Evolutionary conservation across 1,140 invertebrate species (phyloP).

Genomic region (Plectrocnemia conspersa): DNA sequence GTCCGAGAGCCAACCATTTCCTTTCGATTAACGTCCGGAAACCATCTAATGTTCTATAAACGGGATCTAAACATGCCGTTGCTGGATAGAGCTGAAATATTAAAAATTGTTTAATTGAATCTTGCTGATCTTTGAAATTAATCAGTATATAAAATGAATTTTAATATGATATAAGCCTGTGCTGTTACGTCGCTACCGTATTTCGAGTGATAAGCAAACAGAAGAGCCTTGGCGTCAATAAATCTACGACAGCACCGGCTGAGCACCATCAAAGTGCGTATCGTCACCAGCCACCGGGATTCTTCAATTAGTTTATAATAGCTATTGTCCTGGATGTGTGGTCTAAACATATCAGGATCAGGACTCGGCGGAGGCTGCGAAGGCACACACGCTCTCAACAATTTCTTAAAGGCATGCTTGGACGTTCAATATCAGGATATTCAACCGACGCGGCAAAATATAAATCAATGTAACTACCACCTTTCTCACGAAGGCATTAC

Average conservation of each 20-base stretch:
- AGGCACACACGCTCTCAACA: constrained; percentile 90
- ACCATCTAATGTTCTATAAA: constrained; percentile 95
- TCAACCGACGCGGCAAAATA: constrained; percentile 93
- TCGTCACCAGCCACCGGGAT: constrained; percentile 89
- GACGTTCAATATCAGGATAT: constrained; percentile 88
- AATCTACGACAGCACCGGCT: constrained; percentile 88
- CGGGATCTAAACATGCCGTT: constrained; percentile 94
- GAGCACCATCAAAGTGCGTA: constrained; percentile 84
- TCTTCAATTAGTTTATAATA: constrained; percentile 76
- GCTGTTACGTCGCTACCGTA: constrained; percentile 96
- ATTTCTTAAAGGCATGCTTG: constrained; percentile 92
- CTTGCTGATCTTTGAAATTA: too few species aligned
- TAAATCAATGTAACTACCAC: too few species aligned
- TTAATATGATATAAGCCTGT: constrained; percentile 52
- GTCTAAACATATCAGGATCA: constrained; percentile 25
- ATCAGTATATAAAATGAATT: too few species aligned
- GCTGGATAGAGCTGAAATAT: too few species aligned
- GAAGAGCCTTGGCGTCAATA: constrained; percentile 95
- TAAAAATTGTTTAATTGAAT: too few species aligned
- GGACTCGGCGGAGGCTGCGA: constrained; percentile 48
- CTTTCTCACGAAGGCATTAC: constrained; percentile 84
- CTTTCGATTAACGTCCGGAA: constrained; percentile 93
- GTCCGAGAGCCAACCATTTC: constrained; percentile 96
- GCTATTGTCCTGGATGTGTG: constrained; percentile 16
- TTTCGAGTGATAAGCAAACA: constrained; percentile 89